Evolutionary conservation across 2,797 vertebrate species (phyloP).

Genomic region (Lagodon rhomboides): DNA sequence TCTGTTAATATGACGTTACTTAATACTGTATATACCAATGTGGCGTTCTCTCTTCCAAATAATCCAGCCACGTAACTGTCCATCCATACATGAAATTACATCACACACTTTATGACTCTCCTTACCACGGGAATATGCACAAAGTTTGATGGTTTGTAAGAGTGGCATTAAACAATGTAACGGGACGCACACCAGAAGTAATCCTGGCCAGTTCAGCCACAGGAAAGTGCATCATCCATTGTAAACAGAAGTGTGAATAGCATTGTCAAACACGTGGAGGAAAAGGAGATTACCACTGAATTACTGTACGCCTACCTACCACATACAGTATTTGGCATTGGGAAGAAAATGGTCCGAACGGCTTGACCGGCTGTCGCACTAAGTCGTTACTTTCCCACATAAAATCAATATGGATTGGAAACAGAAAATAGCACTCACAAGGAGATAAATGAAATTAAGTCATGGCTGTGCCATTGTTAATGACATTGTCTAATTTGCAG

Average conservation of each 20-base stretch:
- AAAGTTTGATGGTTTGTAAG: too few species aligned
- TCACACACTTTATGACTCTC: too few species aligned
- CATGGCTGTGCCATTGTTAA: conserved; percentile 32
- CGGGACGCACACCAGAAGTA: too few species aligned
- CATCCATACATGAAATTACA: too few species aligned
- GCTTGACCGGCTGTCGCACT: conserved; percentile 46
- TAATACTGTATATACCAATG: too few species aligned
- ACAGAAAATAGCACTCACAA: conserved; percentile 35
- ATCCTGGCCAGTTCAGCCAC: too few species aligned
- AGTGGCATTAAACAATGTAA: too few species aligned
- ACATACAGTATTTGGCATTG: conserved; percentile 13
- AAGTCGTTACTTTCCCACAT: conserved; percentile 38
- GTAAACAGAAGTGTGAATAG: not conserved
- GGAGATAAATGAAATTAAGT: conserved; percentile 61
- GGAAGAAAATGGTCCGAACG: not conserved
- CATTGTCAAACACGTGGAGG: conserved; percentile 20
- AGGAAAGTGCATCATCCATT: too few species aligned
- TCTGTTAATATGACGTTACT: too few species aligned
- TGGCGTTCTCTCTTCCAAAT: too few species aligned
- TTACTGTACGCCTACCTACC: conserved; percentile 26
- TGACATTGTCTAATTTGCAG: conserved; percentile 49
- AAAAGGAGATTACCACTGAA: conserved; percentile 40
- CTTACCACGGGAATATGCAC: too few species aligned
- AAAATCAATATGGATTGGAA: conserved; percentile 37
- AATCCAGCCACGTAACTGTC: too few species aligned